Evolutionary conservation across 1,140 invertebrate species (phyloP).

Genomic region (Pogonus chalceus): DNA sequence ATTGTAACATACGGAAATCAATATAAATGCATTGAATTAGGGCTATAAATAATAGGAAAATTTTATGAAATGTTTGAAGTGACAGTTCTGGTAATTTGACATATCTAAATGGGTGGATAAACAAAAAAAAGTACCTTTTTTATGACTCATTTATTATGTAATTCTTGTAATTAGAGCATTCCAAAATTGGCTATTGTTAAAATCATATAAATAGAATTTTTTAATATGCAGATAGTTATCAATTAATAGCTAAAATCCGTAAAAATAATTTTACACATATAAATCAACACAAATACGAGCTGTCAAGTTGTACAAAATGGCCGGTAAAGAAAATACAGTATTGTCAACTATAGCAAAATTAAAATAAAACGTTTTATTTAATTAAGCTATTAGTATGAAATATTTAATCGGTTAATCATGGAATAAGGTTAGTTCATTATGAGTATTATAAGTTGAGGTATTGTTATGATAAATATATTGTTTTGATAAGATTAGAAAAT

Average conservation of each 20-base stretch:
- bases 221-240: background rate
- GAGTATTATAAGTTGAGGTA: too few relatives aligned
- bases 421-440: too few relatives aligned
- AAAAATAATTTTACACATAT: background rate
- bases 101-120: slow-evolving; percentile 1
- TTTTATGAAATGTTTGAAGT: background rate
- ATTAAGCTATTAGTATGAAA: too few relatives aligned
- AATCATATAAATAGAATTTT: too few relatives aligned
- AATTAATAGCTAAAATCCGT: background rate
- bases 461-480: too few relatives aligned
- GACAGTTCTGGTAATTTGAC: background rate
- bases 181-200: background rate
- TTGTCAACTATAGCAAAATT: background rate
- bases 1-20: too few relatives aligned
- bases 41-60: background rate
- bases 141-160: background rate
- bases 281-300: background rate
- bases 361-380: too few relatives aligned
- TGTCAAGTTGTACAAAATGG: slow-evolving; percentile 8
- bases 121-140: slow-evolving; percentile 3
- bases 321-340: background rate
- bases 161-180: background rate
- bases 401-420: too few relatives aligned
- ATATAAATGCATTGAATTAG: background rate
- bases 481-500: too few relatives aligned